Conservation (phyloP, 2,113 vertebrate species). For the Erythrolamprus reginae region DNA sequence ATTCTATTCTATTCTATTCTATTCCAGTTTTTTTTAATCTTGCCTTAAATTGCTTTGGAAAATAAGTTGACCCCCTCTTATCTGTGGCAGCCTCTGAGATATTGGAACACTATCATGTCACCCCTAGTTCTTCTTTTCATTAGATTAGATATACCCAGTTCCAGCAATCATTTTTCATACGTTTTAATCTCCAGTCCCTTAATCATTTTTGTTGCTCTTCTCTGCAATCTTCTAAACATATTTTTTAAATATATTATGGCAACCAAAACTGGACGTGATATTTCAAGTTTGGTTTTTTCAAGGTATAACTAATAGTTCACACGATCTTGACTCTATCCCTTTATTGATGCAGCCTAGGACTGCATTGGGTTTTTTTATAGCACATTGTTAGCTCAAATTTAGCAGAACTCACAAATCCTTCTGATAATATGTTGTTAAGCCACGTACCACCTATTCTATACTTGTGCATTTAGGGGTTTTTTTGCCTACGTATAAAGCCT, state of each 20-base stretch:
- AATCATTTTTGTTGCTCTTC: neutral
- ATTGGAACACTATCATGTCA: neutral
- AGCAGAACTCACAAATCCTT: neutral
- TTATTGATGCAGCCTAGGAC: neutral
- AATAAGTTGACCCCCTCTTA: neutral
- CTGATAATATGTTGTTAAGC: neutral
- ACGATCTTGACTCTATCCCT: neutral
- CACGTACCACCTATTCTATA: neutral
- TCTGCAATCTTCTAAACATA: neutral
- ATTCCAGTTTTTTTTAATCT: too few relatives aligned
- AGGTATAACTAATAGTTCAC: neutral
- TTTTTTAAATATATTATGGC: neutral
- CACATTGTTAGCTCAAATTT: neutral
- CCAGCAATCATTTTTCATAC: neutral
- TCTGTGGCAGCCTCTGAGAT: neutral
- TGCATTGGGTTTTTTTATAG: neutral
- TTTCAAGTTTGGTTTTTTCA: neutral
- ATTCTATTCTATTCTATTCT: too few relatives aligned
- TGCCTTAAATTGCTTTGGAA: neutral
- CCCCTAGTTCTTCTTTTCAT: neutral
- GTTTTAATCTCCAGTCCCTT: neutral
- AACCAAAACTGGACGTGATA: neutral
- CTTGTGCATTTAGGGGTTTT: neutral
- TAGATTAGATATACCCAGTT: neutral
- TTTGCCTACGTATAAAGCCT: neutral